Evolutionary conservation across 2,797 vertebrate genomes (phyloP).

Genomic region (Micropoecilia bifurca): DNA sequence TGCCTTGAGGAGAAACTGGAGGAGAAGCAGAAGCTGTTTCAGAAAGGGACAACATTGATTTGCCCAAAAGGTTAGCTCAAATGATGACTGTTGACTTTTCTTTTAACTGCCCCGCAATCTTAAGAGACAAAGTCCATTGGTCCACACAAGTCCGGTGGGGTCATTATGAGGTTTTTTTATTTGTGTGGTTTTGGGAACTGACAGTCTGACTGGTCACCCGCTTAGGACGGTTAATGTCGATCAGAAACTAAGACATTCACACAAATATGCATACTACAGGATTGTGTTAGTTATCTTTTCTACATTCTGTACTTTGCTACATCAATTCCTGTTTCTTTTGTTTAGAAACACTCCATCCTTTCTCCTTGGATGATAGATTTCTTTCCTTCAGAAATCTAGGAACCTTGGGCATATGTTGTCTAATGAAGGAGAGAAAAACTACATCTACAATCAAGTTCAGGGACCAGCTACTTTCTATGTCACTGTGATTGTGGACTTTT

Average conservation of each 20-base stretch:
- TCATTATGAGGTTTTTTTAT: too few relatives aligned
- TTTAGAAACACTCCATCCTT: neutral
- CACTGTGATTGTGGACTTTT: neutral
- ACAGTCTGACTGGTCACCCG: too few relatives aligned
- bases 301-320: neutral
- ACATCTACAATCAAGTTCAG: neutral
- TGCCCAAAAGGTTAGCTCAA: constrained; percentile 13
- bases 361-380: neutral
- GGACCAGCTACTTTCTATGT: neutral
- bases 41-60: constrained; percentile 17
- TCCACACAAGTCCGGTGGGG: too few relatives aligned
- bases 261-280: neutral
- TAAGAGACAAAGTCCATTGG: too few relatives aligned
- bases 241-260: neutral
- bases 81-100: neutral
- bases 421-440: neutral
- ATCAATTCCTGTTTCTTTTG: neutral
- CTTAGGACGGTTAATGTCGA: too few relatives aligned
- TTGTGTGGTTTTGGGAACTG: too few relatives aligned
- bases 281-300: neutral
- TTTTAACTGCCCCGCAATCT: neutral
- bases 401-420: neutral
- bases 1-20: constrained; percentile 91
- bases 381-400: neutral
- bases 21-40: constrained; percentile 79